Evolutionary conservation across 23 tunicate genomes (phyloP).

Genomic region (Phallusia fumigata): DNA sequence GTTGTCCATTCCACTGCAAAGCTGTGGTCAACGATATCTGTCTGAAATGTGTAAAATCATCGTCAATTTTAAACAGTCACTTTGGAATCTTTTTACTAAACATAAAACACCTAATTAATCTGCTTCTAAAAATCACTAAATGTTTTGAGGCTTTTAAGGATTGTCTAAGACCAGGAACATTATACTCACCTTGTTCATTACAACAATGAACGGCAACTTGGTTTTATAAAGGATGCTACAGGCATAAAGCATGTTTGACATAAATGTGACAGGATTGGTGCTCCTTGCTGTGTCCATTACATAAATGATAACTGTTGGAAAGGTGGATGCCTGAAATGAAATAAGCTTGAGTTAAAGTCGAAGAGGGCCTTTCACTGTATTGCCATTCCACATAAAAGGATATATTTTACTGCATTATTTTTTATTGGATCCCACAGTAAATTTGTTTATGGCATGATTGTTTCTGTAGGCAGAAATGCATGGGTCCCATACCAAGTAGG

Average conservation of each 20-base stretch:
- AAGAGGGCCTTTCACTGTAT: too few species aligned
- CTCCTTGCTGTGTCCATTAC: slow-evolving; percentile 98
- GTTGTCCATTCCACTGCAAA: slow-evolving; percentile 99
- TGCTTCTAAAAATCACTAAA: too few species aligned
- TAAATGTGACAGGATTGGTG: slow-evolving; percentile 95
- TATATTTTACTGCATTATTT: too few species aligned
- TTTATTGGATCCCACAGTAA: too few species aligned
- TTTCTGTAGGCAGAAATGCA: too few species aligned
- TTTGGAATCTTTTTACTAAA: too few species aligned
- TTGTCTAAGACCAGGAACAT: too few species aligned
- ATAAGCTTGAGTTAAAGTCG: too few species aligned
- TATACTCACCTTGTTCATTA: slow-evolving; percentile 87
- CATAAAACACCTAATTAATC: too few species aligned
- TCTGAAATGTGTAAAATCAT: neutral
- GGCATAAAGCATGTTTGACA: slow-evolving; percentile 99
- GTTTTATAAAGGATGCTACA: slow-evolving; percentile 97
- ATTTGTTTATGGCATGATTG: too few species aligned
- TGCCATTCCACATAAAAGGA: too few species aligned
- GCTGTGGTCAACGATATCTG: slow-evolving; percentile 91
- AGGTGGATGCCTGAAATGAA: slow-evolving; percentile 73
- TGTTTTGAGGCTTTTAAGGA: neutral
- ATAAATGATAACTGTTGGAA: slow-evolving; percentile 94
- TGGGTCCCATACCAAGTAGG: too few species aligned
- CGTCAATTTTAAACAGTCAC: neutral
- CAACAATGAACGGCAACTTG: slow-evolving; percentile 94